Conservation (phyloP, 2,113 vertebrate species). For the Galemys pyrenaicus region DNA sequence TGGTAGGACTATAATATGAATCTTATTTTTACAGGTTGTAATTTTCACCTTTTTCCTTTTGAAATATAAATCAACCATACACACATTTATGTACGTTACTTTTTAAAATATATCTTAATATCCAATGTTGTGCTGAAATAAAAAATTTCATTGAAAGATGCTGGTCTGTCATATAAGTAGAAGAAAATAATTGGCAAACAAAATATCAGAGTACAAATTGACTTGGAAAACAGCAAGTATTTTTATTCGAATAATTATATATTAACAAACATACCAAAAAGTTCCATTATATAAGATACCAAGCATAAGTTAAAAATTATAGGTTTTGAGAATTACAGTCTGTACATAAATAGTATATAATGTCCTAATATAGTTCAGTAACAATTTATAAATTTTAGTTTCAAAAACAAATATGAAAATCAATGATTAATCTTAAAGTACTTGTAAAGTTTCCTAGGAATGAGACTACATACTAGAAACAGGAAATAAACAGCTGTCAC, state of each 20-base stretch:
- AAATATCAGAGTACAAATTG: constrained; percentile 65
- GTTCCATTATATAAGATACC: no score
- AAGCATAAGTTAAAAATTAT: no score
- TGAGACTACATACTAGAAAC: background rate
- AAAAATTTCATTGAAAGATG: constrained; percentile 66
- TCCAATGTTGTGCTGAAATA: background rate
- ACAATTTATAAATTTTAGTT: background rate
- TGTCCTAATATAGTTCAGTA: background rate
- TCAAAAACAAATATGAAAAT: background rate
- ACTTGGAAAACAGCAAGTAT: constrained; percentile 64
- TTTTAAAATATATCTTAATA: constrained; percentile 55
- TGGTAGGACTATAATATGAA: no score
- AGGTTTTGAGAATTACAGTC: constrained; percentile 23
- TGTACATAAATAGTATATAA: constrained; percentile 23
- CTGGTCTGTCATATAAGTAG: constrained; percentile 41
- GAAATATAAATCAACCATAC: background rate
- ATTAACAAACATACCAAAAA: background rate
- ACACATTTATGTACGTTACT: constrained; percentile 26
- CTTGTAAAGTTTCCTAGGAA: background rate
- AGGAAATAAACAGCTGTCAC: background rate
- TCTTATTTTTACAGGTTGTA: background rate
- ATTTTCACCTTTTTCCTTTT: background rate
- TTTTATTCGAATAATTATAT: constrained; percentile 61
- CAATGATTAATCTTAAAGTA: background rate
- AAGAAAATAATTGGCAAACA: constrained; percentile 68